Evolutionary conservation across 2,113 vertebrate species (phyloP), one percentile per base, ranked within the genome.

Genomic region (Saguinus imperator): DNA sequence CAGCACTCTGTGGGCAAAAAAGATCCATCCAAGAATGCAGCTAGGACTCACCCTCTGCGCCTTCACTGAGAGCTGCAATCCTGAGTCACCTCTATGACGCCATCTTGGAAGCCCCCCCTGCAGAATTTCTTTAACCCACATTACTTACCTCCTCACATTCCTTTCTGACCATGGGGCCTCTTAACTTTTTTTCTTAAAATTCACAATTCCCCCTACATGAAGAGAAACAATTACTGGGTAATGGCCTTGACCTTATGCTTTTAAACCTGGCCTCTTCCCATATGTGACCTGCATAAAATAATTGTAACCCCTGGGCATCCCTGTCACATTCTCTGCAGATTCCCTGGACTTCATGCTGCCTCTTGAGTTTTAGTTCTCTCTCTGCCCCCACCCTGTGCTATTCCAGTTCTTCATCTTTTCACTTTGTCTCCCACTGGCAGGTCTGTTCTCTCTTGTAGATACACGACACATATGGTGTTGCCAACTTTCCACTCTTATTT

Each of bases 341-440:
- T 14, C 17, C 66, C 87, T 45, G 8, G 37, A 68, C 14, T 43
- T 8, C 25, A 9, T 1, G 14, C 18, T n/a, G 81, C 94, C 40
- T 23, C 8, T 8, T 64, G 27, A 23, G 35, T 25, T 91, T 40
- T 50, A 8, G 35, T 35, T 88, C 40, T 21, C 52, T 27, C 7
- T 4, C 20, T 35, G 3, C n/a, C 18, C 1, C 8, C 21, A 7
- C 1, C 8, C 40, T 50, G 27, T 21, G 13, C 40, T n/a, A n/a
- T n/a, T n/a, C n/a, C n/a, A n/a, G n/a, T n/a, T n/a, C n/a, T n/a
- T n/a, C n/a, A n/a, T n/a, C n/a, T n/a, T n/a, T n/a, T n/a, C n/a
- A n/a, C n/a, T n/a, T n/a, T n/a, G n/a, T n/a, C n/a, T n/a, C n/a
- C n/a, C n/a, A n/a, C n/a, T n/a, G n/a, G n/a, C n/a, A n/a, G n/a